Percentiles rank a stretch among this genome's conserved stretches.
phyloP scores from a whole-genome alignment of 30 jellyfish, hydroid and myxozoan genomes.

The Pseudorhiza aurosa region DNA sequence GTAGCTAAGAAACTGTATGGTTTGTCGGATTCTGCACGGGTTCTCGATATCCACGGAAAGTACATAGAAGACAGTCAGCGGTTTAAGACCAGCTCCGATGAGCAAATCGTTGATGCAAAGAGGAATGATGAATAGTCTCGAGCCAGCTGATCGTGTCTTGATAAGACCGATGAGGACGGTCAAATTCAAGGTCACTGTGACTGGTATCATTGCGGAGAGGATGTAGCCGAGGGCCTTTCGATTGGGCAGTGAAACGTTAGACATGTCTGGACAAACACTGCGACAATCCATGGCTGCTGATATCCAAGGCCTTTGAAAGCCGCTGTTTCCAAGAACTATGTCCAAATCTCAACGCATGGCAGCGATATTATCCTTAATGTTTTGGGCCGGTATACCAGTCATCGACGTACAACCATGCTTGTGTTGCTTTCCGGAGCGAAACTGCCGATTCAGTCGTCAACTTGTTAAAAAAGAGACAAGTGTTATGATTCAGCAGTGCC shows the following conservation, averaged over 20 bases:
- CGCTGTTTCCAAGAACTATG: too few relatives aligned
- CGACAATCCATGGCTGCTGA: too few relatives aligned
- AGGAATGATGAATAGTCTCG: constrained; percentile 15
- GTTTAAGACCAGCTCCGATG: constrained; percentile 20
- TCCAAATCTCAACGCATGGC: too few relatives aligned
- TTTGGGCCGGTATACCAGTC: too few relatives aligned
- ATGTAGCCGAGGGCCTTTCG: background rate
- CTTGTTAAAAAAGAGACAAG: too few relatives aligned
- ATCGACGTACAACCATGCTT: too few relatives aligned
- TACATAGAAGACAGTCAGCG: background rate
- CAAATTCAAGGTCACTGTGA: constrained; percentile 7
- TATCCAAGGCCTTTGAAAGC: too few relatives aligned
- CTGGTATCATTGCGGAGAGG: background rate
- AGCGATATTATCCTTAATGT: too few relatives aligned
- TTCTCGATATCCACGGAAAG: background rate
- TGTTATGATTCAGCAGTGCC: too few relatives aligned
- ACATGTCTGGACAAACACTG: constrained; percentile 36
- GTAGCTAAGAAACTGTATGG: constrained; percentile 25
- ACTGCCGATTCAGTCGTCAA: too few relatives aligned
- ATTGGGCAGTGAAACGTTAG: background rate
- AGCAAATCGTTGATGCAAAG: constrained; percentile 44
- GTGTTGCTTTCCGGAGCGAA: too few relatives aligned
- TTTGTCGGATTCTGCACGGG: background rate
- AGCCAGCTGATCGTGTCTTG: constrained; percentile 34
- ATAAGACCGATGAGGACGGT: constrained; percentile 28